Conservation (phyloP, 2,888 invertebrate species). For the Sylvicola cinctus region DNA sequence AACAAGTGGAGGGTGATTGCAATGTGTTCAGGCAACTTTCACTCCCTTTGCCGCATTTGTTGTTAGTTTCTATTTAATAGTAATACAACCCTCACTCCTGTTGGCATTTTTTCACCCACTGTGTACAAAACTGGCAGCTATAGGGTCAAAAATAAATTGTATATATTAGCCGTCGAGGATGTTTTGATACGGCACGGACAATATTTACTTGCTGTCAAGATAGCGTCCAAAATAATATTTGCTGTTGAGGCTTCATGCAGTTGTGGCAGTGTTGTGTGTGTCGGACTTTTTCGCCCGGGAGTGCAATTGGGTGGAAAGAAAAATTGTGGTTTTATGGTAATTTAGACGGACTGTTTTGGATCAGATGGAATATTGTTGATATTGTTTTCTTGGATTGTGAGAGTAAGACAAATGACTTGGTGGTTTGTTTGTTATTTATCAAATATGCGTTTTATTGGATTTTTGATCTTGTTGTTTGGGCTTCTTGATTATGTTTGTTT, state of each 20-base stretch:
- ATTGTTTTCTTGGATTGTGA: background rate
- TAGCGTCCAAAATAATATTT: slow-evolving; percentile 6
- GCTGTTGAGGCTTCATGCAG: too few species aligned
- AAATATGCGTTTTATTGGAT: too few species aligned
- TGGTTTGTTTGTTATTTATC: too few species aligned
- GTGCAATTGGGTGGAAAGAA: slow-evolving; percentile 3
- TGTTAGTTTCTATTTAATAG: background rate
- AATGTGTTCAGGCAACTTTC: too few species aligned
- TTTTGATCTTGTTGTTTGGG: too few species aligned
- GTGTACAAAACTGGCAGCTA: too few species aligned
- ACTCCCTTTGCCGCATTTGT: background rate
- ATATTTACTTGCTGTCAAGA: slow-evolving; percentile 6
- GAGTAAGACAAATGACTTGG: too few species aligned
- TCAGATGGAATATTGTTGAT: background rate
- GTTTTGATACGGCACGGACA: slow-evolving; percentile 3
- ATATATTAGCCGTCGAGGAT: slow-evolving; percentile 4
- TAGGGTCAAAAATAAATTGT: slow-evolving; percentile 3
- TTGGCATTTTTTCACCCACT: too few species aligned
- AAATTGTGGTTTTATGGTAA: slow-evolving; percentile 6
- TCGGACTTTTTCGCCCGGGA: too few species aligned
- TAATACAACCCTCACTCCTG: too few species aligned
- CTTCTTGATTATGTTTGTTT: too few species aligned
- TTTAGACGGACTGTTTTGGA: background rate
- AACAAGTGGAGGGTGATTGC: slow-evolving; percentile 4
- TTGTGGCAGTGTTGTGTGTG: too few species aligned